These are phyloP conservation scores for Halotydeus destructor DNA, from an alignment of 1,140 invertebrate genomes.

Conservation along the genomic window DNA sequence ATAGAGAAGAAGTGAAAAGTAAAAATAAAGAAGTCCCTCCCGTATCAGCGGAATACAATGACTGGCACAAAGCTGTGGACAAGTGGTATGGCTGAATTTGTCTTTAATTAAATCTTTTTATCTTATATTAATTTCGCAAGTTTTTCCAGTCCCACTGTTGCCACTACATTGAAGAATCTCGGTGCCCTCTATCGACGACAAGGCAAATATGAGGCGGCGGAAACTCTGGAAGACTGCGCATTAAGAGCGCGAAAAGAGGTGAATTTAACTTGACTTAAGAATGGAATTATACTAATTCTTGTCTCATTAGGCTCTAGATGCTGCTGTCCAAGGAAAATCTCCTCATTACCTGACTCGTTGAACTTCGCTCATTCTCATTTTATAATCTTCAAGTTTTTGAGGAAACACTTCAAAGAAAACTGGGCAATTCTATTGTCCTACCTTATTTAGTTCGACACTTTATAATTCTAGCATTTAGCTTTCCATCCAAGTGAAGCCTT, in stretches of 20 bases:
- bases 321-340: no score
- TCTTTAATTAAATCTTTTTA: neutral
- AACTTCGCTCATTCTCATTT: no score
- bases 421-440: no score
- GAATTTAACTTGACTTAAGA: no score
- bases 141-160: slow-evolving; percentile 18
- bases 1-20: slow-evolving; percentile 82
- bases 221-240: slow-evolving; percentile 93
- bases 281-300: no score
- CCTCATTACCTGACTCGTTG: no score
- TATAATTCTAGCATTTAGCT: no score
- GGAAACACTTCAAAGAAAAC: no score
- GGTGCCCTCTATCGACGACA: slow-evolving; percentile 89
- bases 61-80: slow-evolving; percentile 71
- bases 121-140: neutral
- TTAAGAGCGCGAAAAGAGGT: slow-evolving; percentile 75
- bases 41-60: slow-evolving; percentile 58
- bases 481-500: no score
- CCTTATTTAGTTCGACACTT: no score
- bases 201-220: slow-evolving; percentile 95
- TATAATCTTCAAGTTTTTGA: no score
- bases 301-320: no score
- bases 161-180: slow-evolving; percentile 42
- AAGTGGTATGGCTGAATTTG: slow-evolving; percentile 12
- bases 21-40: slow-evolving; percentile 32